phyloP scores from a whole-genome alignment of 2,888 invertebrate genomes.

The Cosmia trapezina region DNA sequence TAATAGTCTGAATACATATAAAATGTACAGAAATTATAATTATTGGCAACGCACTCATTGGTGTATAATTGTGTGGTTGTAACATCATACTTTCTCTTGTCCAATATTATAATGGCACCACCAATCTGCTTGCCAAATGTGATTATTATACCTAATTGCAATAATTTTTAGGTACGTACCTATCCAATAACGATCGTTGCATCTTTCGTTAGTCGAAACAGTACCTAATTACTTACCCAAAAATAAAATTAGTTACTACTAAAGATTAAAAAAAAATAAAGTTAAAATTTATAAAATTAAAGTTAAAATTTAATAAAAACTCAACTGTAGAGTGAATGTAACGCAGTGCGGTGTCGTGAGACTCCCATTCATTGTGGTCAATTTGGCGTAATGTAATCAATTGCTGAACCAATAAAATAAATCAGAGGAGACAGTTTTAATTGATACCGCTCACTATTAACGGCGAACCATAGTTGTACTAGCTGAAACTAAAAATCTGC shows the following conservation, averaged over 20 bases:
- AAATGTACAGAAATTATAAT: slow-evolving; percentile 12
- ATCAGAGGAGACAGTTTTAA: slow-evolving; percentile 89
- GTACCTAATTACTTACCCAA: neutral
- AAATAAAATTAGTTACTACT: neutral
- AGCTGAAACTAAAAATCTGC: slow-evolving; percentile 49
- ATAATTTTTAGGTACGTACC: neutral
- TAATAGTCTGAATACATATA: neutral
- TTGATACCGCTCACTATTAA: slow-evolving; percentile 88
- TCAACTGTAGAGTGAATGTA: slow-evolving; percentile 65
- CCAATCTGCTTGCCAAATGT: slow-evolving; percentile 28
- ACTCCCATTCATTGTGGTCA: slow-evolving; percentile 87
- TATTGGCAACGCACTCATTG: slow-evolving; percentile 12
- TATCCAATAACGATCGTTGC: neutral
- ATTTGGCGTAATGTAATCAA: slow-evolving; percentile 90
- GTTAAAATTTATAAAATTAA: neutral
- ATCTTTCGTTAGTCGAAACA: neutral
- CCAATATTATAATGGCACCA: slow-evolving; percentile 7
- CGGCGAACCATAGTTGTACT: slow-evolving; percentile 72
- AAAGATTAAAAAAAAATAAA: neutral
- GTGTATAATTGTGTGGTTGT: slow-evolving; percentile 17
- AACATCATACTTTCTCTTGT: slow-evolving; percentile 25
- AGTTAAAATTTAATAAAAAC: slow-evolving; percentile 34
- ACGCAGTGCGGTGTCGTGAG: slow-evolving; percentile 79
- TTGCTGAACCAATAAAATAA: slow-evolving; percentile 90
- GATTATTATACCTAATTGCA: slow-evolving; percentile 5